Conservation (phyloP, 2,113 vertebrate species). For the Petrocephalus zakoni region DNA sequence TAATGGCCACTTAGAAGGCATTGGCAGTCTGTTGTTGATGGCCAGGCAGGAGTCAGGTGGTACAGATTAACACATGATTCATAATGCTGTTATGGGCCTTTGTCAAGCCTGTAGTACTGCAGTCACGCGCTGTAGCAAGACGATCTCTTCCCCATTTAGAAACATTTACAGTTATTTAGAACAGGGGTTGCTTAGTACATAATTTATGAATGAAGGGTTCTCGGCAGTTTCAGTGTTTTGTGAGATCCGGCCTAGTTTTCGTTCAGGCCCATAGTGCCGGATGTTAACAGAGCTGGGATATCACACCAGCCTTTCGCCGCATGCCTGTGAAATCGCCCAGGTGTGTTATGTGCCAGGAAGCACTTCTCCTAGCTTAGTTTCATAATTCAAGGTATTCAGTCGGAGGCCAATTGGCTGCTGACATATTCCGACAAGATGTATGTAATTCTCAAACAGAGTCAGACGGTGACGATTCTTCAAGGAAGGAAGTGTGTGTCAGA, state of each 20-base stretch:
- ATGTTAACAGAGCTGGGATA: not conserved
- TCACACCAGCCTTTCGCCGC: not conserved
- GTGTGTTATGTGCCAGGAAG: not conserved
- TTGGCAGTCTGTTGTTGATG: not conserved
- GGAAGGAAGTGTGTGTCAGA: not conserved
- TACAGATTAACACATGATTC: not conserved
- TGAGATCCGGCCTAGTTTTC: not conserved
- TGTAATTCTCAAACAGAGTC: not conserved
- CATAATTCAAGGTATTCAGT: not conserved
- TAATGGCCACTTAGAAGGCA: not conserved
- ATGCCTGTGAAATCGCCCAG: not conserved
- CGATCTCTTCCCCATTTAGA: not conserved
- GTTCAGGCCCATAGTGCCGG: not conserved
- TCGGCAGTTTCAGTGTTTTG: not conserved
- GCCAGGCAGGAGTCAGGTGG: not conserved
- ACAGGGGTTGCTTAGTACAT: not conserved
- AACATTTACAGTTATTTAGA: not conserved
- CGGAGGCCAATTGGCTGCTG: not conserved
- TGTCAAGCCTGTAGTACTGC: not conserved
- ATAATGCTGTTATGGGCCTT: not conserved
- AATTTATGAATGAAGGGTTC: not conserved
- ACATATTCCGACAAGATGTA: not conserved
- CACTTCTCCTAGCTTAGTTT: not conserved
- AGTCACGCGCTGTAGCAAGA: not conserved
- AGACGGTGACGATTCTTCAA: not conserved